Base-by-base conservation (phyloP, 2,888 invertebrate species). In the Erebia aethiops region DNA sequence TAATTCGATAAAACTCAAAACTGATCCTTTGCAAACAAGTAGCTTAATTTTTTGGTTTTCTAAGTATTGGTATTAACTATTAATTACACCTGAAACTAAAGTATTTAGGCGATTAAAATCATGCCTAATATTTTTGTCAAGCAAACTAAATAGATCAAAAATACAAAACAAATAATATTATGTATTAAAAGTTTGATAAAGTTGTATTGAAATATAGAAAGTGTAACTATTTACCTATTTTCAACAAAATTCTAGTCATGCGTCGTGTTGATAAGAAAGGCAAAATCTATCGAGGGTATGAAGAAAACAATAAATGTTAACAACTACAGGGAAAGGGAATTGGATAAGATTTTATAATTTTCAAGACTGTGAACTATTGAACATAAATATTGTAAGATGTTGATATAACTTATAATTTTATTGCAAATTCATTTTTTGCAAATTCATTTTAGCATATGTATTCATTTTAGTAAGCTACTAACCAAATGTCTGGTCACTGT, bases 271-370 rank as follows among this genome's bases (percentile, higher is more conserved):
- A 43, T 56, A 18, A 18, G 14, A 18, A n/a, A 14, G 14, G 14
- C 35, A 43, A 49, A 43, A 61, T 18, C 18, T 14, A 63, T 66
- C 58, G 54, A 18, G 63, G 58, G 49, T 67, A 14, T 16, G 54
- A 11, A 18, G 11, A 54, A 69, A 60, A 67, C 52, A 69, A 71
- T 67, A 71, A 66, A 49, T 51, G 18, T 63, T 58, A 26, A 69
- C 57, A 69, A 73, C 64, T 86, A 86, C 86, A 87, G 84, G 85
- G 84, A 82, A 75, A 72, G 76, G 77, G 76, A 80, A 80, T 76
- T 79, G 76, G 75, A 78, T 79, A 80, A 79, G 70, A 71, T 71
- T 60, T 49, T 66, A 57, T 26, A 35, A 9, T 21, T 60, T 67
- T 26, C 57, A 71, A 52, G 1, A 64, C 35, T 54, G 16, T 11